Conservation (phyloP, 2,888 invertebrate genomes). For the Apamea crenata region DNA sequence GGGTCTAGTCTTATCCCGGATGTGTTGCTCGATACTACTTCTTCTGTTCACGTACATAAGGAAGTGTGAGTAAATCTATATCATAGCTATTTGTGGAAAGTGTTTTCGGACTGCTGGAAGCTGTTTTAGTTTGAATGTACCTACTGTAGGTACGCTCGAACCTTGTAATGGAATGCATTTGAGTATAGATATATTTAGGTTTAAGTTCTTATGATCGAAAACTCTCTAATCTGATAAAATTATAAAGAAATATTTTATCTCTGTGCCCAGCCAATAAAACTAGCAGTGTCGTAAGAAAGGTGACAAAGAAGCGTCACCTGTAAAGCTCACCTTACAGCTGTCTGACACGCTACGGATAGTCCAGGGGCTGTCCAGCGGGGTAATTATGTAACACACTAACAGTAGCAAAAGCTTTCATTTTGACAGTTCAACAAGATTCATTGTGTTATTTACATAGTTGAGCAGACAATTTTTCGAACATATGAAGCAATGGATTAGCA, state of each 20-base stretch:
- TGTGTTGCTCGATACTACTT: constrained; percentile 27
- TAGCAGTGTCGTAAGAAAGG: not conserved
- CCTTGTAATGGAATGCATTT: not conserved
- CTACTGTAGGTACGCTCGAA: not conserved
- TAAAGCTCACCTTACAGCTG: not conserved
- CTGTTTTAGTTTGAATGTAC: not conserved
- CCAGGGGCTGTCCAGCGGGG: not conserved
- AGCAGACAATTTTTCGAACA: not conserved
- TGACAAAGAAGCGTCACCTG: not conserved
- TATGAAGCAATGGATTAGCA: not conserved
- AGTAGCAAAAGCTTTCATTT: too few species aligned
- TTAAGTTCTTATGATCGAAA: too few species aligned
- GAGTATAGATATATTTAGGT: not conserved
- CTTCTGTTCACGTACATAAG: constrained; percentile 25
- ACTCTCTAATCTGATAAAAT: not conserved
- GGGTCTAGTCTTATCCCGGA: constrained; percentile 37
- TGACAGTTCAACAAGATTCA: too few species aligned
- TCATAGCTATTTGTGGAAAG: constrained; percentile 20
- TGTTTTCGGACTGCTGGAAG: not conserved
- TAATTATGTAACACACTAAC: too few species aligned
- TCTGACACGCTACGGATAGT: not conserved
- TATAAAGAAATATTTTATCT: not conserved
- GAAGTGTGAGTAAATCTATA: constrained; percentile 15
- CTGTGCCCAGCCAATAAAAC: not conserved
- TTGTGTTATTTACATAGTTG: too few species aligned